Evolutionary conservation across 1,140 invertebrate species (phyloP).

Genomic region (Ostrea edulis): DNA sequence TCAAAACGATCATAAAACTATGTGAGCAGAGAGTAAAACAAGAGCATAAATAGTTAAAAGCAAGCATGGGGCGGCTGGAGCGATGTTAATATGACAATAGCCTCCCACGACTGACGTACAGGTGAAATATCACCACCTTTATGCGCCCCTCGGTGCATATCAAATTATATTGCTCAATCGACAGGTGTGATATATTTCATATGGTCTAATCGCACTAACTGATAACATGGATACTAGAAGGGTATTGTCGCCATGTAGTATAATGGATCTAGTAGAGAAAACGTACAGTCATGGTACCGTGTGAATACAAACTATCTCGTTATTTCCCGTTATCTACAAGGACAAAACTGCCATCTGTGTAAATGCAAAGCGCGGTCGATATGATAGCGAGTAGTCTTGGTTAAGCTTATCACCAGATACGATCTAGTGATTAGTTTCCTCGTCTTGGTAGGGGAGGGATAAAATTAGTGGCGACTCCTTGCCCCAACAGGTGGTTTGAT

Average conservation of each 20-base stretch:
- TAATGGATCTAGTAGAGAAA: neutral
- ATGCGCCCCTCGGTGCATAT: slow-evolving; percentile 4
- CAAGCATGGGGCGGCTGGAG: neutral
- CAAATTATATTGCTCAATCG: slow-evolving; percentile 22
- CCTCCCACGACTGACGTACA: slow-evolving; percentile 16
- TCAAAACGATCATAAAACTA: slow-evolving; percentile 1
- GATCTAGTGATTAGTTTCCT: neutral
- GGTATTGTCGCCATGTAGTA: neutral
- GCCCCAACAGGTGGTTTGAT: slow-evolving; percentile 26
- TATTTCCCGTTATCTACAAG: neutral
- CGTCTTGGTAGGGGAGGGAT: slow-evolving; percentile 19
- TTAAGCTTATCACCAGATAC: neutral
- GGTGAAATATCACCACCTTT: slow-evolving; percentile 37
- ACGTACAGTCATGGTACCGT: neutral
- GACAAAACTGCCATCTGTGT: slow-evolving; percentile 24
- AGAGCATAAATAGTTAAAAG: neutral
- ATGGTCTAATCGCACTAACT: slow-evolving; percentile 29
- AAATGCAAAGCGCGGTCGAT: slow-evolving; percentile 35
- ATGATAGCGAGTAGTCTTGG: neutral
- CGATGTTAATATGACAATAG: slow-evolving; percentile 26
- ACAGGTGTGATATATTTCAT: slow-evolving; percentile 46
- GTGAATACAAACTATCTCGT: slow-evolving; percentile 4
- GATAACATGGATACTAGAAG: slow-evolving; percentile 2
- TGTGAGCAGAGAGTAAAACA: neutral
- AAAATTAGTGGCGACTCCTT: slow-evolving; percentile 13